Evolutionary conservation across 2,888 invertebrate species (phyloP), one percentile per base, ranked within the genome.

Genomic region (Argyresthia goedartella): DNA sequence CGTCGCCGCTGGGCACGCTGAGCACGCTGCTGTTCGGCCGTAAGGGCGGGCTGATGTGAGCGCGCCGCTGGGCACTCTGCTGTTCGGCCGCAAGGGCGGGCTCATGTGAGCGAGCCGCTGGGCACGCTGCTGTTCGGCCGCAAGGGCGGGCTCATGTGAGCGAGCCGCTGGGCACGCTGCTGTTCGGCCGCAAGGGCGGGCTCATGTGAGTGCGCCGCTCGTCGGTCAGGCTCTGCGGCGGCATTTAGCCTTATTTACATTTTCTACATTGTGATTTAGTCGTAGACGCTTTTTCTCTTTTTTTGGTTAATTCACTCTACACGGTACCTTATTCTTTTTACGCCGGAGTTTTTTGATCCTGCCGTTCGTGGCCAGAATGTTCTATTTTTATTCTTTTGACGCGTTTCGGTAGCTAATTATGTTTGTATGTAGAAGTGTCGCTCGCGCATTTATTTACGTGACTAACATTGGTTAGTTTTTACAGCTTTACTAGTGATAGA

Each of bases 1-100:
- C 74, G 55, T 67, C 78, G 73, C 63, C 91, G 50, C 87, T 95
- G 39, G 95, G 95, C 53, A 93, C 93, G 46, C 90, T 94, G 58
- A 93, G 93, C 78, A 91, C 93, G 54, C 81, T 94, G 63, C 84
- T 95, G 50, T 95, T 95, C 76, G 95, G 95, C 41, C 88, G 95
- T 56, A 95, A 95, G 69, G 95, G 95, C 50, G 95, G 95, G 51
- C 88, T 95, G 63, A 89, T 95, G 56, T 85, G 73, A 65, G 57
- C 55, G 42, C 16, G 33, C 13, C 3, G 46, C 90, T 94, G 58
- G 93, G 93, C 78, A 91, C 93, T 54, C 81, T 94, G 63, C 84
- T 95, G 50, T 95, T 95, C 76, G 95, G 95, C 41, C 88, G 95
- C 56, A 95, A 95, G 69, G 95, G 95, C 50, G 95, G 95, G 51